Evolutionary conservation across 2,113 vertebrate species (phyloP).

Genomic region (Eonycteris spelaea): DNA sequence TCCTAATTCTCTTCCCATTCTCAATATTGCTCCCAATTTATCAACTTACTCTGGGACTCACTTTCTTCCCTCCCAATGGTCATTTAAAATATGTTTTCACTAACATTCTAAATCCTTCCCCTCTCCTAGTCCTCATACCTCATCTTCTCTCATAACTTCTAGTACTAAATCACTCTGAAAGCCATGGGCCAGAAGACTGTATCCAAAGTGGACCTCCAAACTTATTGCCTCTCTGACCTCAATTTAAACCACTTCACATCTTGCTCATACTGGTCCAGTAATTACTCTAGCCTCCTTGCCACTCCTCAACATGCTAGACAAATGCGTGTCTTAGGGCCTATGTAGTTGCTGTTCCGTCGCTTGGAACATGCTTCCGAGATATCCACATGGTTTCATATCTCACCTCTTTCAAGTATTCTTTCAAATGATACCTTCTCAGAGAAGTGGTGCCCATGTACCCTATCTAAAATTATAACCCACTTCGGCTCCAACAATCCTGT

Average conservation of each 20-base stretch:
- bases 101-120: not conserved
- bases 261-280: not conserved
- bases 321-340: not conserved
- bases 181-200: not conserved
- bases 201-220: not conserved
- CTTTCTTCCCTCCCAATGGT: not conserved
- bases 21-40: not conserved
- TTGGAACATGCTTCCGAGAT: not conserved
- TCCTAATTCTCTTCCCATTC: not conserved
- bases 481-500: not conserved
- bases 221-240: not conserved
- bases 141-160: not conserved
- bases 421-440: not conserved
- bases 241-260: not conserved
- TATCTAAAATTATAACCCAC: not conserved
- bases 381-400: not conserved
- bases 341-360: fast-evolving
- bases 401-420: not conserved
- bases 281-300: not conserved
- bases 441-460: not conserved
- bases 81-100: not conserved
- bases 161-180: not conserved
- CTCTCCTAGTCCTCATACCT: not conserved
- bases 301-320: not conserved
- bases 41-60: not conserved